A percentile compares a stretch with the other conserved stretches of the same genome.
Evolutionary conservation across 2,888 invertebrate species (phyloP).

Genomic region (Aphidius colemani): DNA sequence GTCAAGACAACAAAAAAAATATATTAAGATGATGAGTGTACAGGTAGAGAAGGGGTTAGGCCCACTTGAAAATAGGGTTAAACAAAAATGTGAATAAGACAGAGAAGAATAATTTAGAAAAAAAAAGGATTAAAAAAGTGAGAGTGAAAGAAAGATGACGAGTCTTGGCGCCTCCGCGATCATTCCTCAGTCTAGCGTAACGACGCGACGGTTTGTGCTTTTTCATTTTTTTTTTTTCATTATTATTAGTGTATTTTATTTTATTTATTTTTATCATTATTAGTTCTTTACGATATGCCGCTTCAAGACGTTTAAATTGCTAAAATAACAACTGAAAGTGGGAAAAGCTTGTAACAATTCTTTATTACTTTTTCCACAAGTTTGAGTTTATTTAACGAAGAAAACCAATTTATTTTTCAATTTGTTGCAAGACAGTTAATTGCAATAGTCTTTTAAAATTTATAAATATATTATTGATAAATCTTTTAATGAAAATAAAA

Average conservation of each 20-base stretch:
- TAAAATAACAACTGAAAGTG: conserved; percentile 54
- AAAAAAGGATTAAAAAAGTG: conserved; percentile 7
- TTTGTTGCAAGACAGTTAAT: conserved; percentile 19
- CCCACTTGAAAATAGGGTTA: conserved; percentile 1
- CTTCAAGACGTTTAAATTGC: conserved; percentile 56
- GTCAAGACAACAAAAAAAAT: conserved; percentile 27
- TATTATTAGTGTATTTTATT: too few relatives aligned
- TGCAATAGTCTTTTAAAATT: not conserved
- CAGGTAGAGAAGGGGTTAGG: conserved; percentile 15
- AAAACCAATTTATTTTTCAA: conserved; percentile 19
- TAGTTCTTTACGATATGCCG: conserved; percentile 28
- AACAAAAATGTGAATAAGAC: conserved; percentile 24
- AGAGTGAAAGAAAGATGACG: conserved; percentile 23
- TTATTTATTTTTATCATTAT: too few relatives aligned
- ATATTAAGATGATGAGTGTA: conserved; percentile 23
- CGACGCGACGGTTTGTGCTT: conserved; percentile 42
- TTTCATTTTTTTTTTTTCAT: conserved; percentile 45
- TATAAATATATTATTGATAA: too few relatives aligned
- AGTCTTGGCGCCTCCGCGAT: conserved; percentile 55
- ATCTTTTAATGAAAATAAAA: too few relatives aligned
- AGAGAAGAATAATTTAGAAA: conserved; percentile 23
- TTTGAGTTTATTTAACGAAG: conserved; percentile 22
- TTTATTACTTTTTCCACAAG: conserved; percentile 31
- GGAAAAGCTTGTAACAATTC: conserved; percentile 48
- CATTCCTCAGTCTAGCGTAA: conserved; percentile 59